Conservation (phyloP, 2,113 vertebrate genomes). For the Shinisaurus crocodilurus region DNA sequence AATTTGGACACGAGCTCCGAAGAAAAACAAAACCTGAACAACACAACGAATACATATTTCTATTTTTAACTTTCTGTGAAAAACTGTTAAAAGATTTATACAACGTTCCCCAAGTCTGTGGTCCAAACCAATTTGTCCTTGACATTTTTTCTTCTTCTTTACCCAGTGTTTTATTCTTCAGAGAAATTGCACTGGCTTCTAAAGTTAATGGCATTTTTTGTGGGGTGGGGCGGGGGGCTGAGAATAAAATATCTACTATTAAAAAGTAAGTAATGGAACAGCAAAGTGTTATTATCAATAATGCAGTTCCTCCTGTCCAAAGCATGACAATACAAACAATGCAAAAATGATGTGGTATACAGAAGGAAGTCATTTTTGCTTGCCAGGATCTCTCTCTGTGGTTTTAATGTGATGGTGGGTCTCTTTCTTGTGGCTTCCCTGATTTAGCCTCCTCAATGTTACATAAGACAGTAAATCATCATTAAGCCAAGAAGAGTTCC, state of each 20-base stretch:
- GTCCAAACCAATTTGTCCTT: not conserved
- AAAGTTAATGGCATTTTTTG: not conserved
- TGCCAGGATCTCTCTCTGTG: not conserved
- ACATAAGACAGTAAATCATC: not conserved
- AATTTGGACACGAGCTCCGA: not conserved
- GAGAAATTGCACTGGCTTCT: not conserved
- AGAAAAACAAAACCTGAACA: not conserved
- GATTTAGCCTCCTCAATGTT: not conserved
- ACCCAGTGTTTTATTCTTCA: not conserved
- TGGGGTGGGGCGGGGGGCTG: not conserved
- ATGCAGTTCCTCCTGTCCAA: not conserved
- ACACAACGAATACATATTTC: not conserved
- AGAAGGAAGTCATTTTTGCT: not conserved
- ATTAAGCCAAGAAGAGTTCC: not conserved
- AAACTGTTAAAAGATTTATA: not conserved
- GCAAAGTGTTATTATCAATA: not conserved
- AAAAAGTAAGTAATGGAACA: not conserved
- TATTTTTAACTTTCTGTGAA: conserved; percentile 15
- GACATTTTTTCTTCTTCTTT: not conserved
- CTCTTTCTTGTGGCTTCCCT: not conserved
- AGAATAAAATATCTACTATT: not conserved
- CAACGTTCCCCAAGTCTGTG: not conserved
- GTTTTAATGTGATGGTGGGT: not conserved
- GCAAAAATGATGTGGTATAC: not conserved
- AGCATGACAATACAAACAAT: not conserved